Base-by-base conservation (phyloP, 2,797 vertebrate species). In the Leptoclinus maculatus region DNA sequence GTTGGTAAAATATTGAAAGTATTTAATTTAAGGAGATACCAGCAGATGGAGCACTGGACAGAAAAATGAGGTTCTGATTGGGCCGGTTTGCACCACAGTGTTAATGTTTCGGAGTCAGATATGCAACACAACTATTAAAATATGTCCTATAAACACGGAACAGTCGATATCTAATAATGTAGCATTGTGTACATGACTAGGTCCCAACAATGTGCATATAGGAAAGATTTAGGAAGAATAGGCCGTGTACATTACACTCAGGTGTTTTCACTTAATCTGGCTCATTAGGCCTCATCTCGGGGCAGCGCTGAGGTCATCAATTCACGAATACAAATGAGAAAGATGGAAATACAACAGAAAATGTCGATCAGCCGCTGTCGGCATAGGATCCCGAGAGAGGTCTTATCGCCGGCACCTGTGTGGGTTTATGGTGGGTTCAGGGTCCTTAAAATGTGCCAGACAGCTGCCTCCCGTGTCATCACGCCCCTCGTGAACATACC, bases 401-500 rank as follows among this genome's bases (percentile, higher is more conserved):
- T 27, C 36, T 8, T 16, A 32, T 45, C 29, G 45, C 7, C 23
- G 63, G 45, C 83, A 81, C 64, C 62, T 73, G 77, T 69, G 71
- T 49, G 59, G 53, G 23, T 71, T 77, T 72, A 66, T 25, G n/a
- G 62, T 36, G 53, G 38, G 47, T 45, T 66, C 32, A 3, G 34
- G 54, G 25, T 63, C 21, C 23, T 74, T 57, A 21, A 65, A 54
- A 41, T 62, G 8, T 60, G 19, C 27, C 25, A 4, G 34, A 39
- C 68, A 57, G 43, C 75, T 73, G 68, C 73, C 38, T 57, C 43
- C 41, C 56, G 39, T 23, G 54, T 25, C 68, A 5, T 32, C 66
- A 36, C 38, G 1, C 36, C 70, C 65, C 38, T 63, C 65, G 3
- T 47, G 25, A 77, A 71, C 54, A 47, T 8, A 14, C 56, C 49